Evolutionary conservation across 2,113 vertebrate genomes (phyloP), one percentile per base, ranked within the genome.

Genomic region (Passer domesticus): DNA sequence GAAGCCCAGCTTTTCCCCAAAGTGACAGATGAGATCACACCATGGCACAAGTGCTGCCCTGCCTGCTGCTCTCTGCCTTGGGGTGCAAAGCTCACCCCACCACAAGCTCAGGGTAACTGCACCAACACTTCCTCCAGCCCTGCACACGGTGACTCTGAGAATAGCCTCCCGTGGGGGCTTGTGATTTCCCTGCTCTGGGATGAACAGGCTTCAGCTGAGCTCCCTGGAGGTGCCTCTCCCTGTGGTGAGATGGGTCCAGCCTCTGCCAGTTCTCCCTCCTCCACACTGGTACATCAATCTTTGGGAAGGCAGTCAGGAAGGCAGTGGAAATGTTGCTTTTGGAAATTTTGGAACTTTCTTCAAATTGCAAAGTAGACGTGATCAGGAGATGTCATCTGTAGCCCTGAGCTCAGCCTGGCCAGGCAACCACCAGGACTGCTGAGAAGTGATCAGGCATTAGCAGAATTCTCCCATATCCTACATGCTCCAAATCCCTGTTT

Each of bases 201-300:
- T 0, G 2, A 49, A 22, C 44, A 60, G 35, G 46, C 64, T 86
- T 44, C 80, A 60, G 81, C 28, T 82, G 10, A 11, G 33, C 41
- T 74, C 58, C 55, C 70, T 3, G 7, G 21, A 30, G 31, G 3
- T 9, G 8, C 64, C 25, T 87, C 46, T 77, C 37, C 63, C 56
- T 37, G 17, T 28, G 60, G 68, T 0, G 1, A 62, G 41, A 28
- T 44, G 53, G 52, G n/a, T 12, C 58, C 49, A 47, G 0, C 18
- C 33, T 52, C 19, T 20, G n/a, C 70, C 52, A 72, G 23, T 15
- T 83, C 43, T 53, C 43, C 20, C n/a, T 52, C 62, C n/a, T 44
- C 83, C 21, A 0, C 18, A 58, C 19, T 0, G 0, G 50, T 50
- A 41, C 53, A 7, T 3, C 24, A 56, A 6, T 25, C 5, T 69